These are phyloP conservation scores for Zaprionus bogoriensis DNA, from an alignment of 2,888 invertebrate species.

Conservation along the genomic window DNA sequence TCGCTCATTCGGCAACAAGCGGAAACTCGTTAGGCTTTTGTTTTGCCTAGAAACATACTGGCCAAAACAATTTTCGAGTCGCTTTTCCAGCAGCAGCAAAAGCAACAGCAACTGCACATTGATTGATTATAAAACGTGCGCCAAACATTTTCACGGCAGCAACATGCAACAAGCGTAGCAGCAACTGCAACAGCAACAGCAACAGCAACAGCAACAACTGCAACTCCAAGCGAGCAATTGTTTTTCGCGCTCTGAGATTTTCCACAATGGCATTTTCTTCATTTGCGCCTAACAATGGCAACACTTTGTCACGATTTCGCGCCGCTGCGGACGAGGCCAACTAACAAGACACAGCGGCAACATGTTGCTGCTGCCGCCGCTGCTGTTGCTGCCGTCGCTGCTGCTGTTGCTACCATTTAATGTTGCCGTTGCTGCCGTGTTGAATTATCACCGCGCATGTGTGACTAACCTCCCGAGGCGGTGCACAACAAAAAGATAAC, in stretches of 20 bases:
- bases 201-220: slow-evolving; percentile 14
- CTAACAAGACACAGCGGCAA: slow-evolving; percentile 73
- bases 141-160: slow-evolving; percentile 71
- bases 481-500: slow-evolving; percentile 75
- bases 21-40: slow-evolving; percentile 55
- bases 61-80: slow-evolving; percentile 59
- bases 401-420: slow-evolving; percentile 71
- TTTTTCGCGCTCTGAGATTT: slow-evolving; percentile 61
- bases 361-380: slow-evolving; percentile 61
- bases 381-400: slow-evolving; percentile 3
- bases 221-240: slow-evolving; percentile 54
- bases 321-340: slow-evolving; percentile 37
- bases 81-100: slow-evolving; percentile 38
- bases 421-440: slow-evolving; percentile 65
- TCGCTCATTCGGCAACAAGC: slow-evolving; percentile 24
- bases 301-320: slow-evolving; percentile 76
- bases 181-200: slow-evolving; percentile 22
- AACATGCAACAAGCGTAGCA: slow-evolving; percentile 53
- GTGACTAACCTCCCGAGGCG: slow-evolving; percentile 77
- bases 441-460: slow-evolving; percentile 76
- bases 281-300: slow-evolving; percentile 80
- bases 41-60: slow-evolving; percentile 45
- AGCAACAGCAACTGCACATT: slow-evolving; percentile 40
- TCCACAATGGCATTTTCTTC: slow-evolving; percentile 77
- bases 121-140: slow-evolving; percentile 80